phyloP scores from a whole-genome alignment of 1,140 invertebrate genomes.

The Drosophila pectinifera region DNA sequence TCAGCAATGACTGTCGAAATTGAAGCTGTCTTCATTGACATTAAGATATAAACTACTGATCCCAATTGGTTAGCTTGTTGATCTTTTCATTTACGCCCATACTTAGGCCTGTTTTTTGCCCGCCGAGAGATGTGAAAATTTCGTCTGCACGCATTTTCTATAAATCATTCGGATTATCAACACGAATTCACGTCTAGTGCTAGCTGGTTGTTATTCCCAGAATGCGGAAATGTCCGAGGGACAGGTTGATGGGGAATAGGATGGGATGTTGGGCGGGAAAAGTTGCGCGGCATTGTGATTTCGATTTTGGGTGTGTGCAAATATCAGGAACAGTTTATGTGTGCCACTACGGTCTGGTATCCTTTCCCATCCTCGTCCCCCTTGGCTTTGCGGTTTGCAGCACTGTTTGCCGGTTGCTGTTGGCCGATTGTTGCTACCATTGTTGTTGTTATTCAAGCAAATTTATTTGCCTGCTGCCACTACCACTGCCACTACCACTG shows the following conservation, averaged over 20 bases:
- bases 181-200: conserved; percentile 66
- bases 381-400: conserved; percentile 52
- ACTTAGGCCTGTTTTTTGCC: conserved; percentile 3
- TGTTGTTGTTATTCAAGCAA: conserved; percentile 64
- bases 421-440: conserved; percentile 48
- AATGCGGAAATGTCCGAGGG: conserved; percentile 63
- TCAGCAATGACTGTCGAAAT: conserved; percentile 21
- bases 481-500: conserved; percentile 7
- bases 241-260: not conserved
- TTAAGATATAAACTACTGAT: not conserved
- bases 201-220: conserved; percentile 55
- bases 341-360: conserved; percentile 13
- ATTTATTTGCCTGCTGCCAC: conserved; percentile 50
- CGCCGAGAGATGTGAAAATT: conserved; percentile 39
- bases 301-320: conserved; percentile 42
- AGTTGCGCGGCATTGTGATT: conserved; percentile 50
- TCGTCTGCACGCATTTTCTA: conserved; percentile 70
- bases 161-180: conserved; percentile 80
- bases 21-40: not conserved
- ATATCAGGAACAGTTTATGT: conserved; percentile 43
- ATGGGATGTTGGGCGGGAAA: conserved; percentile 1
- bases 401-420: conserved; percentile 53
- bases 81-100: conserved; percentile 27
- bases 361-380: conserved; percentile 22
- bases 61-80: conserved; percentile 36